Conservation (phyloP, 2,797 vertebrate species). For the Hybognathus amarus region DNA sequence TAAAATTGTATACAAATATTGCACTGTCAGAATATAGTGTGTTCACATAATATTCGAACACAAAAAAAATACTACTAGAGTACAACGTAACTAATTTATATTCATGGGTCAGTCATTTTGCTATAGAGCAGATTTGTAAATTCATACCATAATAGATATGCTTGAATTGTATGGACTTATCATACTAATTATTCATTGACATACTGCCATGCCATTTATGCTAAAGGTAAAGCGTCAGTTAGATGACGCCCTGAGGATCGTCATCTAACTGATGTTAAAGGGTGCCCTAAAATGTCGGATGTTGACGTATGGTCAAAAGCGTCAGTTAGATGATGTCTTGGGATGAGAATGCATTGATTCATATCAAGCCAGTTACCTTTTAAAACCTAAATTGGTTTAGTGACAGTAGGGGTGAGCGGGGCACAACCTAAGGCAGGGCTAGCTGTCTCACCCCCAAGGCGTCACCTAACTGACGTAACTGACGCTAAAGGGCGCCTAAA, state of each 20-base stretch:
- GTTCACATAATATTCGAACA: neutral
- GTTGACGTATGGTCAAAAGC: too few species aligned
- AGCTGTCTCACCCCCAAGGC: too few species aligned
- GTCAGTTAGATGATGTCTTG: too few species aligned
- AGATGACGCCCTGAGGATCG: too few species aligned
- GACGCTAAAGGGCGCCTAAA: too few species aligned
- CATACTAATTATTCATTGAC: neutral
- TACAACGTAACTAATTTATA: neutral
- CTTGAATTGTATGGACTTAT: neutral
- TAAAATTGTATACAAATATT: neutral
- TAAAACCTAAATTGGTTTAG: neutral
- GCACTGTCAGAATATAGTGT: neutral
- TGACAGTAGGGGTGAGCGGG: neutral
- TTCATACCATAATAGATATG: neutral
- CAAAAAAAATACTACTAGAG: neutral
- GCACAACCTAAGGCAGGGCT: neutral
- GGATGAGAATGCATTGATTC: too few species aligned
- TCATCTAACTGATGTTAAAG: too few species aligned
- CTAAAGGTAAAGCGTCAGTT: too few species aligned
- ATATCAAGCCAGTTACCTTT: neutral
- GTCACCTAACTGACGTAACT: too few species aligned
- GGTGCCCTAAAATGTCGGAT: too few species aligned
- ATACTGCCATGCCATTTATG: neutral
- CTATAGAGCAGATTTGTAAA: neutral
- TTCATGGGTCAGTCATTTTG: neutral